These are phyloP conservation scores for Athetis lepigone DNA, from an alignment of 2,888 invertebrate genomes.

Conservation along the genomic window DNA sequence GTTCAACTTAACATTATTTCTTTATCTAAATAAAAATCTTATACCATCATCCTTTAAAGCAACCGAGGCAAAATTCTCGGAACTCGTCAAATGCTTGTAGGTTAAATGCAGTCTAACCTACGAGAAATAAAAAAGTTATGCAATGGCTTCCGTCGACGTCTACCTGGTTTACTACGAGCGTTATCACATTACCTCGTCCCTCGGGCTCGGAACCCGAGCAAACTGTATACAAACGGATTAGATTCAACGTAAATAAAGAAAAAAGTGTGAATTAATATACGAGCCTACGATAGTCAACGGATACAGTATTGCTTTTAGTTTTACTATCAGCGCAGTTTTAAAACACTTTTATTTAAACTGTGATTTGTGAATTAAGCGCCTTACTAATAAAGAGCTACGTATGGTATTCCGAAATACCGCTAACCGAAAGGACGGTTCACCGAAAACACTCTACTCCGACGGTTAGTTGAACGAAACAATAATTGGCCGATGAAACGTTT, in stretches of 20 bases:
- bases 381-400: constrained; percentile 1
- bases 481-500: no score
- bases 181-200: constrained; percentile 55
- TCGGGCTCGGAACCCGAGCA: not conserved
- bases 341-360: constrained; percentile 3
- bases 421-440: constrained; percentile 2
- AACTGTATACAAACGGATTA: constrained; percentile 23
- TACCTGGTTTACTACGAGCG: constrained; percentile 43
- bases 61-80: constrained; percentile 6
- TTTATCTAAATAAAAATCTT: not conserved
- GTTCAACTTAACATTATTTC: no score
- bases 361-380: constrained; percentile 5
- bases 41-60: not conserved
- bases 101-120: constrained; percentile 30
- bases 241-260: constrained; percentile 23
- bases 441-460: no score
- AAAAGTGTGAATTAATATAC: constrained; percentile 37
- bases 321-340: not conserved
- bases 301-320: constrained; percentile 12
- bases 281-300: not conserved
- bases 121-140: constrained; percentile 24
- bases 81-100: constrained; percentile 17
- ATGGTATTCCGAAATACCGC: constrained; percentile 13
- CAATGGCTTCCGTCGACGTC: constrained; percentile 34
- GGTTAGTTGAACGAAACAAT: no score